phyloP scores from a whole-genome alignment of 1,140 invertebrate species.

The Chironomus striatipennis region DNA sequence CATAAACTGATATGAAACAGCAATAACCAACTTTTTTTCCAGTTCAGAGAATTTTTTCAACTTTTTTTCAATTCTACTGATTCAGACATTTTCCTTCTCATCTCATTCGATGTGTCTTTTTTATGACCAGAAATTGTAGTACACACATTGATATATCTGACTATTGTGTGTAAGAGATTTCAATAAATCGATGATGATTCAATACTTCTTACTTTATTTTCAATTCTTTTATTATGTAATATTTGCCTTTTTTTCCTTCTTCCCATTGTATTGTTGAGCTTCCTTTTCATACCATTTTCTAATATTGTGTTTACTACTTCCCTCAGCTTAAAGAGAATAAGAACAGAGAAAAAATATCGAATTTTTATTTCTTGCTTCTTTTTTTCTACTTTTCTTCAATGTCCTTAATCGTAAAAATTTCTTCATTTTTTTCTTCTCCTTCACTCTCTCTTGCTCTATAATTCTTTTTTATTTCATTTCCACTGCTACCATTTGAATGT shows the following conservation, averaged over 20 bases:
- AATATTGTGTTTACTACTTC: not conserved
- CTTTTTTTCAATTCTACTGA: not conserved
- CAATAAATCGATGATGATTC: conserved; percentile 24
- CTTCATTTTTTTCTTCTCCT: no score
- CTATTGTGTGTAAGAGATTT: not conserved
- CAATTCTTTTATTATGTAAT: not conserved
- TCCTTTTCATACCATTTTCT: not conserved
- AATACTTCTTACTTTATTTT: not conserved
- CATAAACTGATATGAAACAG: not conserved
- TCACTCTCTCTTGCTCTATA: not conserved
- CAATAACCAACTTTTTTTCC: not conserved
- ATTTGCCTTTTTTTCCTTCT: not conserved
- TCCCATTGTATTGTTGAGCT: not conserved
- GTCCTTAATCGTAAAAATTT: no score
- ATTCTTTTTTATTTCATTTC: no score
- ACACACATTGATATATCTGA: no score
- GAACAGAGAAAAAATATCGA: not conserved
- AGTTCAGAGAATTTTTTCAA: not conserved
- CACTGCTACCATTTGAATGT: no score
- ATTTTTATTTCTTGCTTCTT: no score
- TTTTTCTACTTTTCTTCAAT: no score
- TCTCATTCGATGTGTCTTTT: no score
- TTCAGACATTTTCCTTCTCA: not conserved
- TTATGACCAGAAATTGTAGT: not conserved
- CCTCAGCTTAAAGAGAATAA: no score